Conservation (phyloP, 2,113 vertebrate genomes). For the Progne subis region DNA sequence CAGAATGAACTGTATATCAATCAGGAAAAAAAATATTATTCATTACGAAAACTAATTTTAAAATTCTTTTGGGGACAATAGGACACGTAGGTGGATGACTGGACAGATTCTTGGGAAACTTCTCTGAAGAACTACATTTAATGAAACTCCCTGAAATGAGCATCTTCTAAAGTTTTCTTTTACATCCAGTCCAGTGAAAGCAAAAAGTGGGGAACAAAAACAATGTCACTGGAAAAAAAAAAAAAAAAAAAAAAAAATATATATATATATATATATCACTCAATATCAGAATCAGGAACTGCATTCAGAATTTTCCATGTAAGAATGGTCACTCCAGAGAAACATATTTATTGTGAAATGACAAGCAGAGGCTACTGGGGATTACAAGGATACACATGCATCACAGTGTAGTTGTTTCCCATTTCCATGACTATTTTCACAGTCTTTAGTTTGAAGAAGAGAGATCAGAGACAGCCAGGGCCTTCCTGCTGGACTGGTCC, state of each 20-base stretch:
- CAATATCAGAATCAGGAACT: slow-evolving; percentile 34
- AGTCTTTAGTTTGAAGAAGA: slow-evolving; percentile 12
- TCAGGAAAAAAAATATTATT: not conserved
- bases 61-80: not conserved
- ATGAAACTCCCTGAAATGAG: not conserved
- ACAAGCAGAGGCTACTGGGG: slow-evolving; percentile 50
- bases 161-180: not conserved
- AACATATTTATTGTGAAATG: slow-evolving; percentile 38
- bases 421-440: slow-evolving; percentile 49
- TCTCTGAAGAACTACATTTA: not conserved
- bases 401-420: not conserved
- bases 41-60: not conserved
- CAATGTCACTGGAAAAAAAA: not conserved
- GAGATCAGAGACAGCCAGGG: slow-evolving; percentile 12
- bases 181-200: not conserved
- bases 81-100: not conserved
- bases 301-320: slow-evolving; percentile 30
- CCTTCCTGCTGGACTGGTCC: not conserved
- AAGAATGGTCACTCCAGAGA: slow-evolving; percentile 50
- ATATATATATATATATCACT: no score
- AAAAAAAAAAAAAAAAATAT: slow-evolving; percentile 33
- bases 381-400: slow-evolving; percentile 35
- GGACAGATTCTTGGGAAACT: not conserved
- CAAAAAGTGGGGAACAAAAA: not conserved
- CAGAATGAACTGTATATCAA: not conserved